A percentile compares a stretch with the other conserved stretches of the same genome.
phyloP scores from a whole-genome alignment of 2,113 vertebrate genomes.

The Condylura cristata region DNA sequence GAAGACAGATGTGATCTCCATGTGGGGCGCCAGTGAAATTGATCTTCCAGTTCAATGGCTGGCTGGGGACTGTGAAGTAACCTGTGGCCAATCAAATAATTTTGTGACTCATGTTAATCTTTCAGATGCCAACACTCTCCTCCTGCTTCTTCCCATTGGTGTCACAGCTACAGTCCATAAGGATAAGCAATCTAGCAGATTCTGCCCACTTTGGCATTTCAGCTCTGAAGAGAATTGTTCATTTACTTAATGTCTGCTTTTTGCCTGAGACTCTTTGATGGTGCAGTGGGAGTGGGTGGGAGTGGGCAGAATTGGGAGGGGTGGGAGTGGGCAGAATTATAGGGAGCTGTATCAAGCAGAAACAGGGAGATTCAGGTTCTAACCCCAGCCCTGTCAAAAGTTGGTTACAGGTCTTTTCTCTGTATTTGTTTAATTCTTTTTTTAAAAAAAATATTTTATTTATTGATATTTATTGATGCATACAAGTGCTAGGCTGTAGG shows the following conservation, averaged over 20 bases:
- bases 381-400: not conserved
- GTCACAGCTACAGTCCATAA: constrained; percentile 21
- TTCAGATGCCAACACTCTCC: not conserved
- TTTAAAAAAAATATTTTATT: too few relatives aligned
- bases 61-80: not conserved
- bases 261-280: not conserved
- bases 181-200: not conserved
- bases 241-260: constrained; percentile 44
- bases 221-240: not conserved
- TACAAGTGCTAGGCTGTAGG: too few relatives aligned
- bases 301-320: not conserved
- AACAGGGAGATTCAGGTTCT: not conserved
- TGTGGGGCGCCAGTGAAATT: not conserved
- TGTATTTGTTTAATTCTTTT: constrained; percentile 11
- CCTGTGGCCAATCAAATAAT: constrained; percentile 35
- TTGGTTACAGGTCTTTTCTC: not conserved
- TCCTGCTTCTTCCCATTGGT: not conserved
- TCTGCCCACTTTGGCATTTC: not conserved
- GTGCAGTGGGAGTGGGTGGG: fast-evolving
- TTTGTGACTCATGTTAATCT: constrained; percentile 17
- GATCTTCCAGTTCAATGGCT: constrained; percentile 49
- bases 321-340: not conserved
- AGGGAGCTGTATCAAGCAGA: not conserved
- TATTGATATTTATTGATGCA: too few relatives aligned
- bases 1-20: constrained; percentile 64